Percentiles rank a stretch among this genome's conserved stretches.
These are phyloP conservation scores for Montifringilla adamsi DNA, from an alignment of 2,113 vertebrate genomes.

Conservation along the genomic window DNA sequence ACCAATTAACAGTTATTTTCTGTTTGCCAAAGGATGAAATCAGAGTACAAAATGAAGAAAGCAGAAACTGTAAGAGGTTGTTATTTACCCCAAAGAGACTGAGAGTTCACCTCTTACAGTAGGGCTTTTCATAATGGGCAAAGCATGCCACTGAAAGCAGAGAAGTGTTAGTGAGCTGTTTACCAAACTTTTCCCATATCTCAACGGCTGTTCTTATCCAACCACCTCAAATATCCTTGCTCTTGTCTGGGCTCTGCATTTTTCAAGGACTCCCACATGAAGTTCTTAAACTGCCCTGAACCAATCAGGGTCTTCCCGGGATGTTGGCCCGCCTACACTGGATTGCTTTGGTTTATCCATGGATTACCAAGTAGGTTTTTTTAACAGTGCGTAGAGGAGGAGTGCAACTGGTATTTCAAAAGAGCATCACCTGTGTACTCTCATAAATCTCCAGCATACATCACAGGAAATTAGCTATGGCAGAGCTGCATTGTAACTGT, in stretches of 20 bases:
- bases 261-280: neutral
- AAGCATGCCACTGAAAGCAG: neutral
- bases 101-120: neutral
- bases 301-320: neutral
- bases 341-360: neutral
- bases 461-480: neutral
- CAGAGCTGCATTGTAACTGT: neutral
- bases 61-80: neutral
- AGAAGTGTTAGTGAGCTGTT: neutral
- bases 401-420: neutral
- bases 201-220: rapidly evolving
- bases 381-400: neutral
- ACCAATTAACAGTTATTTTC: neutral
- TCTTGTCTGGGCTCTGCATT: neutral
- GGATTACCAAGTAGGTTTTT: rapidly evolving
- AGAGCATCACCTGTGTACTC: neutral
- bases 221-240: rapidly evolving
- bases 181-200: neutral
- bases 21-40: neutral
- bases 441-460: too few species aligned
- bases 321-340: rapidly evolving
- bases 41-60: neutral
- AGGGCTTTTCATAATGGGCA: neutral
- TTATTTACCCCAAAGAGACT: neutral
- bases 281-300: neutral